A percentile compares a stretch with the other conserved stretches of the same genome.
Conservation (phyloP, 2,113 vertebrate genomes). For the Mastomys coucha region DNA sequence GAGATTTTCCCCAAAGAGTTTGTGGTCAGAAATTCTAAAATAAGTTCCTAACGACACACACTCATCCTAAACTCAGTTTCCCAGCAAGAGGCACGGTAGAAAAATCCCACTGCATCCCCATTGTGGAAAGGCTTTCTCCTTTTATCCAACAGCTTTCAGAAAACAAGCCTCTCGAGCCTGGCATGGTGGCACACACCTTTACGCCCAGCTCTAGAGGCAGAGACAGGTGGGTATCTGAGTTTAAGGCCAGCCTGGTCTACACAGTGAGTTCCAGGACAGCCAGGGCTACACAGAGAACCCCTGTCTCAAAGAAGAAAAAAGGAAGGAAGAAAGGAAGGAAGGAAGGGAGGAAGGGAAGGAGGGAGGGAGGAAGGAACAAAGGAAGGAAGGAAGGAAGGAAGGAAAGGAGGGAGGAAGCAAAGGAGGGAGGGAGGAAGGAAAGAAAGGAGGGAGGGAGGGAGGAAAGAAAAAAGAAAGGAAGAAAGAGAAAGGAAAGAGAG, state of each 20-base stretch:
- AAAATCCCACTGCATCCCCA: not conserved
- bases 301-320: not conserved
- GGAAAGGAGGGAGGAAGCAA: too few species aligned
- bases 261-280: not conserved
- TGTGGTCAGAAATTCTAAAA: slow-evolving; percentile 55
- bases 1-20: not conserved
- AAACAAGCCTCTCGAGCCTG: not conserved
- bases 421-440: too few species aligned
- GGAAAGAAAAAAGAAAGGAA: too few species aligned
- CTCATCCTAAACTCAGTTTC: slow-evolving; percentile 1
- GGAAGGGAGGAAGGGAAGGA: too few species aligned
- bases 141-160: slow-evolving; percentile 4
- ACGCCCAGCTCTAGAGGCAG: not conserved
- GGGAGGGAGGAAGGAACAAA: too few species aligned
- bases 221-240: not conserved
- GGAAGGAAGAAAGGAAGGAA: too few species aligned
- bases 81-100: not conserved
- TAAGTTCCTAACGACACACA: not conserved
- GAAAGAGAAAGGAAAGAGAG: too few species aligned
- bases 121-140: not conserved
- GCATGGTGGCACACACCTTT: not conserved
- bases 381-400: too few species aligned
- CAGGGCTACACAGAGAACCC: not conserved
- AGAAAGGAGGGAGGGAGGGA: too few species aligned
- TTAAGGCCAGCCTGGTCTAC: not conserved